phyloP scores from a whole-genome alignment of 1,140 invertebrate genomes.

The Chymomyza costata region DNA sequence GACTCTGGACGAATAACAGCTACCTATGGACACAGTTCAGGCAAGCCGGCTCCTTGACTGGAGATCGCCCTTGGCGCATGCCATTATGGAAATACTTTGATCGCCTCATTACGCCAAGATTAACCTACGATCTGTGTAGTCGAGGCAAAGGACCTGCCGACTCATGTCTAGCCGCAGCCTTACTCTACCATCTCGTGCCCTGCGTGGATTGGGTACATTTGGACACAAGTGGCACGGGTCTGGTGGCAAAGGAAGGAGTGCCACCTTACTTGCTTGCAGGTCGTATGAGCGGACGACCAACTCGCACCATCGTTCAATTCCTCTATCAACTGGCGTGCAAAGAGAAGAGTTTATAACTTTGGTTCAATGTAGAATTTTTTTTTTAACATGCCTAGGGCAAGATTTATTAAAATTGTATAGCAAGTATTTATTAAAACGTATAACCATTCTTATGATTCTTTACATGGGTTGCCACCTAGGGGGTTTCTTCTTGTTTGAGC shows the following conservation, averaged over 20 bases:
- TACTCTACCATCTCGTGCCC: constrained; percentile 82
- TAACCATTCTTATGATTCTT: too few relatives aligned
- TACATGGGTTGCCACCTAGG: too few relatives aligned
- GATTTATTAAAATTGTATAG: too few relatives aligned
- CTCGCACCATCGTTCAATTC: constrained; percentile 79
- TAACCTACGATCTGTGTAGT: constrained; percentile 80
- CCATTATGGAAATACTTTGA: constrained; percentile 89
- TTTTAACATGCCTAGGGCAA: too few relatives aligned
- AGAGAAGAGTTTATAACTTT: too few relatives aligned
- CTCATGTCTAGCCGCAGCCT: constrained; percentile 82
- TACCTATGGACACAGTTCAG: constrained; percentile 80
- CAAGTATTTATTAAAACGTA: too few relatives aligned
- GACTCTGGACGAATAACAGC: constrained; percentile 85
- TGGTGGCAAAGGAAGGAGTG: constrained; percentile 76
- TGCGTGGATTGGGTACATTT: constrained; percentile 81
- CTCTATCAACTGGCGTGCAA: constrained; percentile 78
- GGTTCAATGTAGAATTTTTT: too few relatives aligned
- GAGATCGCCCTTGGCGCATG: constrained; percentile 93
- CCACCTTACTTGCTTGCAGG: constrained; percentile 79
- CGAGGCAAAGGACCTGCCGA: constrained; percentile 77
- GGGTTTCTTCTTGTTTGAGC: too few relatives aligned
- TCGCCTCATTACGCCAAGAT: constrained; percentile 79
- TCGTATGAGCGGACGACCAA: constrained; percentile 79
- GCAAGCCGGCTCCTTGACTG: constrained; percentile 82
- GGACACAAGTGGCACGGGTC: constrained; percentile 83